These are phyloP conservation scores for Rhinichthys klamathensis DNA, from an alignment of 2,113 vertebrate genomes.

Conservation along the genomic window DNA sequence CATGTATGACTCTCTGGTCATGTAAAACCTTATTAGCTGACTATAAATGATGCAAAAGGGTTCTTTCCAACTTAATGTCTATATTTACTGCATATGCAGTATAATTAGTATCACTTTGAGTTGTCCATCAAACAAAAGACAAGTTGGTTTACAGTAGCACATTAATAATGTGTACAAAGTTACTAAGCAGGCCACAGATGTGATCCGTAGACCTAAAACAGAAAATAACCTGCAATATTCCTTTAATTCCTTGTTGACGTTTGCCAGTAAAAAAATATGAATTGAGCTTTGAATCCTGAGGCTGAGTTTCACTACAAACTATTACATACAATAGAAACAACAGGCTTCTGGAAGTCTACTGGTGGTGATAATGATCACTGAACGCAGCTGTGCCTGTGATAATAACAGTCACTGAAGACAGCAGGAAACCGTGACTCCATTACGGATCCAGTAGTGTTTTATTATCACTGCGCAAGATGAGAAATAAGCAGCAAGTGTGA, in stretches of 20 bases:
- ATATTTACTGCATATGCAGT: neutral
- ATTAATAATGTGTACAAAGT: neutral
- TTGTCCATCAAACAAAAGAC: neutral
- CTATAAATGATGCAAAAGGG: neutral
- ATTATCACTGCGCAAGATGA: slow-evolving; percentile 34
- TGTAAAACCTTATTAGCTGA: neutral
- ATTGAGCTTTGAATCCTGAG: neutral
- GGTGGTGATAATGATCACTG: neutral
- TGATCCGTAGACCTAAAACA: neutral
- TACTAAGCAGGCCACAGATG: too few relatives aligned
- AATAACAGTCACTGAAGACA: neutral
- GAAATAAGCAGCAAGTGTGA: neutral
- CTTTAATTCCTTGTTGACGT: neutral
- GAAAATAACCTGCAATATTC: neutral
- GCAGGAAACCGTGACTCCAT: slow-evolving; percentile 25
- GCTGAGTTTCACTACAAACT: neutral
- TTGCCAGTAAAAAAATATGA: neutral
- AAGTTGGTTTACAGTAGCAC: neutral
- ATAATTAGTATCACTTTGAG: neutral
- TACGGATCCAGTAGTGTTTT: slow-evolving; percentile 32
- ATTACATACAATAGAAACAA: slow-evolving; percentile 28
- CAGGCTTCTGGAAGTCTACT: neutral
- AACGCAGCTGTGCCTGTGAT: slow-evolving; percentile 17
- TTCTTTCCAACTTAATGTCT: neutral
- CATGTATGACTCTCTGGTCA: too few relatives aligned